A percentile compares a stretch with the other conserved stretches of the same genome.
phyloP scores from a whole-genome alignment of 2,113 vertebrate genomes.

The Montifringilla adamsi region DNA sequence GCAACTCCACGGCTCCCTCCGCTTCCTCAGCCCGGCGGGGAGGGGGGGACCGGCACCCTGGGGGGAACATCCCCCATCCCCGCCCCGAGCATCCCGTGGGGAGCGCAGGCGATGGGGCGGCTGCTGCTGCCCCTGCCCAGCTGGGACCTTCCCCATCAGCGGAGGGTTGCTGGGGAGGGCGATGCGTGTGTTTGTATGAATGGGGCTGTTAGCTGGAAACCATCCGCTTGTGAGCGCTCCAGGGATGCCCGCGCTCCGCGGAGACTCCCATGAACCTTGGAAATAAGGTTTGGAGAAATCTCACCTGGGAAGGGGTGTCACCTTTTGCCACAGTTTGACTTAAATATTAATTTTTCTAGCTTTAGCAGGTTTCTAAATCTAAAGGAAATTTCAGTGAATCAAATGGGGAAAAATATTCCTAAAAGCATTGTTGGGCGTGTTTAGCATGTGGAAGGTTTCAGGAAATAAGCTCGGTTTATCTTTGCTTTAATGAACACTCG shows the following conservation, averaged over 20 bases:
- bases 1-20: conserved; percentile 83
- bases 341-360: neutral
- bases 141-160: neutral
- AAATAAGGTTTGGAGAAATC: neutral
- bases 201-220: neutral
- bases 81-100: neutral
- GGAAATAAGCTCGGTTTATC: neutral
- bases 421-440: neutral
- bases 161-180: neutral
- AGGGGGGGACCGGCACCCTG: neutral
- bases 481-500: neutral
- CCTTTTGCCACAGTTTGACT: neutral
- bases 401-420: neutral
- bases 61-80: neutral
- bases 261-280: neutral
- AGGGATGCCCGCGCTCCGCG: neutral
- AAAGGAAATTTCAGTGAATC: neutral
- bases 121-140: neutral
- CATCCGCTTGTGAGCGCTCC: neutral
- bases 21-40: conserved; percentile 69
- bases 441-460: neutral
- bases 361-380: neutral
- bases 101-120: neutral
- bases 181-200: neutral
- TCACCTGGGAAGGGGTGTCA: neutral